These are phyloP conservation scores for Aphrocallistes beatrix DNA, from an alignment of 37 sponge, comb jelly and placozoan species.

Conservation along the genomic window DNA sequence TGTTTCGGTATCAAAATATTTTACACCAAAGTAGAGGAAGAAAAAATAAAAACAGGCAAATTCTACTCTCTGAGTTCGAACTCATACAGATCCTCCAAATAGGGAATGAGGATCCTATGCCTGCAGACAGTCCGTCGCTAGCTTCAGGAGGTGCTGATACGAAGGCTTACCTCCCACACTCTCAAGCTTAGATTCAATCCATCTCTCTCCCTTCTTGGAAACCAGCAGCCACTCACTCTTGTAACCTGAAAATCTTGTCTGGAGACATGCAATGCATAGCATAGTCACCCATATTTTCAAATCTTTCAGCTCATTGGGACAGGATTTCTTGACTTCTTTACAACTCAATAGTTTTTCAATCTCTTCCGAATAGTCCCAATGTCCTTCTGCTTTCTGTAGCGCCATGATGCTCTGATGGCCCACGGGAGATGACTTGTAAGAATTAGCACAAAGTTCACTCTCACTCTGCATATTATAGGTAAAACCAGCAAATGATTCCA, in stretches of 20 bases:
- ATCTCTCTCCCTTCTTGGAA: slow-evolving; percentile 47
- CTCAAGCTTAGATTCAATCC: slow-evolving; percentile 17
- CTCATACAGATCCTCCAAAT: no score
- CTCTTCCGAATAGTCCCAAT: slow-evolving; percentile 24
- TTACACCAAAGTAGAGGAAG: no score
- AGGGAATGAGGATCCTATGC: no score
- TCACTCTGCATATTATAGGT: no score
- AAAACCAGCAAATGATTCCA: no score
- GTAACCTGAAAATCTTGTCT: slow-evolving; percentile 20
- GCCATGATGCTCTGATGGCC: slow-evolving; percentile 1
- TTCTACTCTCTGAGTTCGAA: no score
- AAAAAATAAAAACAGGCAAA: no score
- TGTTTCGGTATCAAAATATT: no score
- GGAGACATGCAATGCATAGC: slow-evolving; percentile 23
- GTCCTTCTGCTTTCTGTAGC: slow-evolving; percentile 39
- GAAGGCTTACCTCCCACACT: neutral
- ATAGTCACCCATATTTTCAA: slow-evolving; percentile 40
- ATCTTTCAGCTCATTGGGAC: neutral
- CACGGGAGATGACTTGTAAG: neutral
- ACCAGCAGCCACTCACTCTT: slow-evolving; percentile 62
- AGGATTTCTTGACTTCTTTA: neutral
- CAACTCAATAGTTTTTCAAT: slow-evolving; percentile 16
- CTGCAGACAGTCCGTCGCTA: neutral
- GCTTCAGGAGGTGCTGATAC: neutral
- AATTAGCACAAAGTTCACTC: no score